Evolutionary conservation across 1,140 invertebrate genomes (phyloP), one percentile per base, ranked within the genome.

Genomic region (Eubasilissa regina): DNA sequence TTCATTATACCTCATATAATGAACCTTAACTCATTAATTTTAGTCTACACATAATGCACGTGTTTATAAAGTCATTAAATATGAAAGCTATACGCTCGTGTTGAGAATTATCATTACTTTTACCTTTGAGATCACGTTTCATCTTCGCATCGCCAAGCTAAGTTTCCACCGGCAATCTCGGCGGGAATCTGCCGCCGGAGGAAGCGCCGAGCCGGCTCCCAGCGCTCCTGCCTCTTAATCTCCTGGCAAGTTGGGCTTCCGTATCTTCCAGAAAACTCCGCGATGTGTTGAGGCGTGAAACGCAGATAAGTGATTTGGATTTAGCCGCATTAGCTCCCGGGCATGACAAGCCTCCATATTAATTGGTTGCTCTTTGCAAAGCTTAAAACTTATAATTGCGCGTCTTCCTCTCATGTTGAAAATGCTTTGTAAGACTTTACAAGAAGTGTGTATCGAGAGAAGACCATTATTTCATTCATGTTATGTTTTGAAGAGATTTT

Each of bases 301-400:
- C 77, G 48, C 13, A 81, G 80, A 81, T 81, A 81, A 81, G 80
- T 81, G 80, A 79, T 81, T 81, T 35, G 70, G 68, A 81, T 81
- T 81, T 81, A 74, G 62, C 75, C 73, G 48, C 75, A 58, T 79
- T 78, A 75, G 55, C 62, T 72, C 75, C 48, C 15, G 73, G 62
- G 62, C 53, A 60, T 78, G 66, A 53, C 62, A 78, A 73, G 55
- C 48, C 77, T 74, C 72, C 64, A 62, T 70, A 79, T 78, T 79
- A 81, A 81, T 81, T 81, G 78, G 78, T 79, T 70, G 77, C 72
- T 72, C 77, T 76, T 53, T 76, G 80, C 75, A 56, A 56, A 45
- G 62, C 60, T 80, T 70, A 78, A 70, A 51, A 78, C 51, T 74
- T 74, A 58, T 74, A 74, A 74, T 74, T 74, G 53, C 70, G 53